Evolutionary conservation across 2,888 invertebrate species (phyloP).

Genomic region (Lacanobia oleracea): DNA sequence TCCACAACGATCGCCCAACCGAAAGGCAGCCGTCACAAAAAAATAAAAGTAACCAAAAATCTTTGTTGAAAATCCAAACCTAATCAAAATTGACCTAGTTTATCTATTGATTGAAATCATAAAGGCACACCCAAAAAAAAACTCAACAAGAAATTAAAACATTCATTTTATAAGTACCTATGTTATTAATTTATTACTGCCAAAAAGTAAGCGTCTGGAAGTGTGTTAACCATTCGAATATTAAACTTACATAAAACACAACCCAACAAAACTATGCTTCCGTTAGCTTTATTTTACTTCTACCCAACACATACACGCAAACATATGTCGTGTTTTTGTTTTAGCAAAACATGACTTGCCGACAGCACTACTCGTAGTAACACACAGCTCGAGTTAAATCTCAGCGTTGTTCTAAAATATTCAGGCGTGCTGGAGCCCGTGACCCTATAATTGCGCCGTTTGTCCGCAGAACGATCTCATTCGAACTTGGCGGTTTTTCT

Average conservation of each 20-base stretch:
- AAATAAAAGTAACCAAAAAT: conserved; percentile 17
- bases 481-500: conserved; percentile 31
- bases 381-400: conserved; percentile 53
- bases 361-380: conserved; percentile 23
- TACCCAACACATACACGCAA: conserved; percentile 25
- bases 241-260: conserved; percentile 12
- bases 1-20: conserved; percentile 38
- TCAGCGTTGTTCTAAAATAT: conserved; percentile 62
- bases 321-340: conserved; percentile 52
- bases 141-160: neutral
- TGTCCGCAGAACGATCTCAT: conserved; percentile 30
- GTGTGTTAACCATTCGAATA: neutral
- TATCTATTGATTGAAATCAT: neutral
- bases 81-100: conserved; percentile 25
- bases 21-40: conserved; percentile 32
- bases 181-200: too few relatives aligned
- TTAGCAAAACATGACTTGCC: conserved; percentile 28
- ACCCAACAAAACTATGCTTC: conserved; percentile 22
- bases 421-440: conserved; percentile 49
- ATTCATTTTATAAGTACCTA: neutral
- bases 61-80: conserved; percentile 27
- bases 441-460: conserved; percentile 39
- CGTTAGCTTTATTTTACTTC: conserved; percentile 23
- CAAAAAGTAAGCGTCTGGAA: neutral
- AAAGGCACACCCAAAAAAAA: neutral